Conservation (phyloP, 2,113 vertebrate species). For the Ctenodactylus gundi region DNA sequence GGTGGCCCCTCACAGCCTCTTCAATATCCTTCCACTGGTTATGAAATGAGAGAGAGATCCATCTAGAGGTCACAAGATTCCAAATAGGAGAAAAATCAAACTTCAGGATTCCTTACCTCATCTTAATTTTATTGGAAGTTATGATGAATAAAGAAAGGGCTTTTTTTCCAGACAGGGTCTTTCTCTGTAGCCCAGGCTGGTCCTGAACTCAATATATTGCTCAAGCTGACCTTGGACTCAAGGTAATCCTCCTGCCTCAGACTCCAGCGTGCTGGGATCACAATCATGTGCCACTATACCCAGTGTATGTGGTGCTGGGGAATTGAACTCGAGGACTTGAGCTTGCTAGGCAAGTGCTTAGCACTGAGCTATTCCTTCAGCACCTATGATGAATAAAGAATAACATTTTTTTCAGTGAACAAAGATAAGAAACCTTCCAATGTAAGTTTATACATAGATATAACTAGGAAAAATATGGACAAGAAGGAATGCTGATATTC, state of each 20-base stretch:
- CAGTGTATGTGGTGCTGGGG: no score
- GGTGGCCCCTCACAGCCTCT: background rate
- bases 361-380: no score
- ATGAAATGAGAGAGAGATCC: background rate
- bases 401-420: slow-evolving; percentile 8
- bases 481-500: background rate
- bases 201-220: no score
- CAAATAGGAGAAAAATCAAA: slow-evolving; percentile 29
- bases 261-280: no score
- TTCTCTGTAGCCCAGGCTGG: no score
- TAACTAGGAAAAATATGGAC: background rate
- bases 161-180: no score
- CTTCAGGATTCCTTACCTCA: background rate
- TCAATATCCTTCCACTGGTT: background rate
- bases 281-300: no score
- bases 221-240: no score
- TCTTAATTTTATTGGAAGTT: slow-evolving; percentile 37
- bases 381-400: no score
- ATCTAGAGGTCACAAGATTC: background rate
- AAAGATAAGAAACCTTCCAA: background rate
- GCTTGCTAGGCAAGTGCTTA: no score
- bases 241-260: no score
- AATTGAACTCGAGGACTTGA: no score
- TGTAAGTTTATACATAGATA: background rate
- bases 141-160: background rate